Evolutionary conservation across 1,140 invertebrate genomes (phyloP), one percentile per base, ranked within the genome.

Genomic region (Micrasema minimum): DNA sequence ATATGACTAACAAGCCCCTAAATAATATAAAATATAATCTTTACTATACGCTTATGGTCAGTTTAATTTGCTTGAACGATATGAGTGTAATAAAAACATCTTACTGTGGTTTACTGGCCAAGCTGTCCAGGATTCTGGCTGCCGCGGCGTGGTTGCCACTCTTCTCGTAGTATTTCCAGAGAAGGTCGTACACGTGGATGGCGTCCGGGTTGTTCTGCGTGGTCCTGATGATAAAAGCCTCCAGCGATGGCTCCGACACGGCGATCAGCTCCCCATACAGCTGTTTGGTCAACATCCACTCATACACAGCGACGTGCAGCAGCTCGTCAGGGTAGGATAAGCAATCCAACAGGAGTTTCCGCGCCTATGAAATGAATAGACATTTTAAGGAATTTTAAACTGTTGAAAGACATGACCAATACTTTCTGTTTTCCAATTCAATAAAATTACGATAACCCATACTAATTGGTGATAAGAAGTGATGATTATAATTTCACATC

Each of bases 121-220:
- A 85, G 73, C 91, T 91, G 69, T 94, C 90, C 0, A 99, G 84
- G 66, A 98, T 95, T 77, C 93, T 91, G 2, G 97, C 96, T n/a
- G 97, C 97, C 9, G 93, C 92, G 7, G 91, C 88, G 80, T 97
- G 97, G 80, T 98, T 95, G 31, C 92, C 91, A 77, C 91, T 93
- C 77, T 92, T 92, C 80, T 99, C 96, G 78, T 99, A 97, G 80
- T 93, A 97, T 80, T 96, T 96, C 97, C 97, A 99, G 12, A 99
- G 83, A 65, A 99, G 85, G 81, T 99, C 96, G 48, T 94, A 87
- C 4, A 93, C 87, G 57, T 88, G 86, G 0, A 91, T 81, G 69
- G 88, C 86, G 18, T 88, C 83, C 2, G 82, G 80, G 62, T 85
- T 82, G 45, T 82, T 79, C 43, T 81, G 77, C 1, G 87, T 82